Conservation (phyloP, 2,797 vertebrate genomes). For the Scarus forsteni region DNA sequence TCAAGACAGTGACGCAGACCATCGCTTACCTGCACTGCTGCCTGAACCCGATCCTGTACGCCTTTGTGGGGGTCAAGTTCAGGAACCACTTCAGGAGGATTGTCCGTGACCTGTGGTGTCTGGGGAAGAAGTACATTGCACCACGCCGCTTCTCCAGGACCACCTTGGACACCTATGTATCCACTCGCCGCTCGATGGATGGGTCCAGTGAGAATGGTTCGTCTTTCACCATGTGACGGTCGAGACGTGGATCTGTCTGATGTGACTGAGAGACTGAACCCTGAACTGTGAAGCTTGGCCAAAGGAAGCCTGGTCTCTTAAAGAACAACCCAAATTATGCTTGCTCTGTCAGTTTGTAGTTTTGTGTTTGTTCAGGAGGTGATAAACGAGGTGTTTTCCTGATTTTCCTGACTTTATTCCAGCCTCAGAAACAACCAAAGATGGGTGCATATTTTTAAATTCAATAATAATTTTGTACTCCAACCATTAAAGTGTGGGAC, state of each 20-base stretch:
- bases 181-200: constrained; percentile 85
- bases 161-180: constrained; percentile 82
- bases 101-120: constrained; percentile 86
- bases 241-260: neutral
- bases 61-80: constrained; percentile 94
- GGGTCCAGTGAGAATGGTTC: constrained; percentile 81
- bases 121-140: constrained; percentile 80
- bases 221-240: constrained; percentile 89
- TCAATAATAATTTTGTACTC: no score
- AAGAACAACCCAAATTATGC: no score
- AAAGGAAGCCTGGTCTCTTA: neutral
- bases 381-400: no score
- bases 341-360: no score
- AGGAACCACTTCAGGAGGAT: constrained; percentile 86
- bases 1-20: constrained; percentile 74
- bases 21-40: constrained; percentile 95
- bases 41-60: constrained; percentile 93
- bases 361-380: no score
- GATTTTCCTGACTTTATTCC: no score
- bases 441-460: no score
- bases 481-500: no score
- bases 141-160: constrained; percentile 74
- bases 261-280: neutral
- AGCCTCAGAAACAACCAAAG: no score
- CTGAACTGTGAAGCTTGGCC: neutral